Conservation (phyloP, 2,888 invertebrate genomes). For the Nebria salina region DNA sequence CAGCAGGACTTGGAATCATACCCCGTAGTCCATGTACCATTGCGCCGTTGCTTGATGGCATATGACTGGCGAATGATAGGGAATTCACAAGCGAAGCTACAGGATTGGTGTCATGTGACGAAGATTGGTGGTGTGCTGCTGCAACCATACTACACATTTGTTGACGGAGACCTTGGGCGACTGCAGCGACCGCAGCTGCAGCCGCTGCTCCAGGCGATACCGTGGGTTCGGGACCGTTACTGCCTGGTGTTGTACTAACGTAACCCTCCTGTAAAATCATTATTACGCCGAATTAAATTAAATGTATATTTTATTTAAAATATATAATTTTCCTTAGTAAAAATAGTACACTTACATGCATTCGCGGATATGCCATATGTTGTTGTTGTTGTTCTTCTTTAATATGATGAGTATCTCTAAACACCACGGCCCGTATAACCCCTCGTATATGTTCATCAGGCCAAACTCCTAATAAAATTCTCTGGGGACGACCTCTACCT, state of each 20-base stretch:
- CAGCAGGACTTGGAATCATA: conserved; percentile 61
- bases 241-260: conserved; percentile 65
- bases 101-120: conserved; percentile 61
- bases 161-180: conserved; percentile 85
- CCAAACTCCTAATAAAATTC: conserved; percentile 91
- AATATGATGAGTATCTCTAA: conserved; percentile 85
- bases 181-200: conserved; percentile 86
- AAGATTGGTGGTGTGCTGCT: conserved; percentile 69
- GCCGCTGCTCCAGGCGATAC: conserved; percentile 77
- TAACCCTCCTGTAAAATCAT: conserved; percentile 68
- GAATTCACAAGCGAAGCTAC: conserved; percentile 62
- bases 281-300: neutral
- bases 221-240: conserved; percentile 68
- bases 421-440: conserved; percentile 91
- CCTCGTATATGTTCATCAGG: conserved; percentile 94
- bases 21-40: conserved; percentile 61
- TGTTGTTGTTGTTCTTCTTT: conserved; percentile 73
- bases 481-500: conserved; percentile 89
- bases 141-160: conserved; percentile 89
- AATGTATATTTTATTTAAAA: conserved; percentile 2
- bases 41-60: conserved; percentile 58
- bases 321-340: neutral
- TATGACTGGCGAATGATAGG: conserved; percentile 60
- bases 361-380: conserved; percentile 68
- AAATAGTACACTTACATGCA: conserved; percentile 63